Conservation (phyloP, 2,797 vertebrate species). For the Tokudaia muenninki region DNA sequence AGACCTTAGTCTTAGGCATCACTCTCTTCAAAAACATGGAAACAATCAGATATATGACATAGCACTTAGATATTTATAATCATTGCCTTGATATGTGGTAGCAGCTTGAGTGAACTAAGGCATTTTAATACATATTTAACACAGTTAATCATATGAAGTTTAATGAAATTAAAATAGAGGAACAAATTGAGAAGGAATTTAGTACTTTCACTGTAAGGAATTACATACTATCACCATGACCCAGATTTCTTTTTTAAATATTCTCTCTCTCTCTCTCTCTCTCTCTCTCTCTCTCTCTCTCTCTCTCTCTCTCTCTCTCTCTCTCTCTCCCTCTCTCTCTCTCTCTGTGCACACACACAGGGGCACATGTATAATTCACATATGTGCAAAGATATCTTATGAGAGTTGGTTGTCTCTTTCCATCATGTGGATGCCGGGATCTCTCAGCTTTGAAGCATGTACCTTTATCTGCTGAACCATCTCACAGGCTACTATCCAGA, state of each 20-base stretch:
- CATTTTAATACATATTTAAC: neutral
- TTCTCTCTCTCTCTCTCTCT: neutral
- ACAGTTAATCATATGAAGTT: conserved; percentile 38
- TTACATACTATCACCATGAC: neutral
- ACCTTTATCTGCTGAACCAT: neutral
- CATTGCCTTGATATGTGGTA: neutral
- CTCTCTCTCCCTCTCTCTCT: neutral
- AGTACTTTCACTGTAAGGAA: neutral
- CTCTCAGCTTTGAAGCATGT: neutral
- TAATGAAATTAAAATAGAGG: conserved; percentile 46
- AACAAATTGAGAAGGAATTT: conserved; percentile 31
- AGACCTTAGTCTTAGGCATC: neutral
- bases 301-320: neutral
- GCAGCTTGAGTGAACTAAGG: neutral
- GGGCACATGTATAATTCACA: neutral
- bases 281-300: neutral
- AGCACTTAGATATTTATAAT: neutral
- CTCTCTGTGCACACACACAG: neutral
- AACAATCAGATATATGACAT: neutral
- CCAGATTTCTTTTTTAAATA: neutral
- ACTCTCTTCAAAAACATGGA: neutral
- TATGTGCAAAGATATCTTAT: neutral
- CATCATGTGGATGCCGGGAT: no score
- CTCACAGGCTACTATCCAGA: neutral
- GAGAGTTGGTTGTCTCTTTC: neutral